Percentiles rank a stretch among this genome's conserved stretches.
These are phyloP conservation scores for Pseudochaenichthys georgianus DNA, from an alignment of 2,797 vertebrate species.

Conservation along the genomic window DNA sequence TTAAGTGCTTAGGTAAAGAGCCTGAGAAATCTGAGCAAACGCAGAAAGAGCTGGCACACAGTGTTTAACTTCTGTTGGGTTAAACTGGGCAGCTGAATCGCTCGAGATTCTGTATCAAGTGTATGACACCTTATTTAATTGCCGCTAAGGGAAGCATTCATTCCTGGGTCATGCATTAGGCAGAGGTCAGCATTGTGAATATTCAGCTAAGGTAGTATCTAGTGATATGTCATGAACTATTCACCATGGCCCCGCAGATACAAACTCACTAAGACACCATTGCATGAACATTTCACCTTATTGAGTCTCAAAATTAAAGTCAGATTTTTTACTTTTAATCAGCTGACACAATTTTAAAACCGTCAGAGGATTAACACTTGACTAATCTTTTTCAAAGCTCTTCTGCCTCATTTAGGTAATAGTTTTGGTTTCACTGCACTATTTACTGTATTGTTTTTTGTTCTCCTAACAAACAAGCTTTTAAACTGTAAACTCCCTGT, in stretches of 20 bases:
- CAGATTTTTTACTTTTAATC: background rate
- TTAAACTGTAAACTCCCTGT: background rate
- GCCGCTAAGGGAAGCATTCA: conserved; percentile 30
- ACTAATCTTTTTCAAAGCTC: no score
- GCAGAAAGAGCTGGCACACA: conserved; percentile 21
- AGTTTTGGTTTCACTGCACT: conserved; percentile 8
- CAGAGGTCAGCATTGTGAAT: conserved; percentile 38
- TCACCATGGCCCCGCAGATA: conserved; percentile 17
- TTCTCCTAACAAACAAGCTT: background rate
- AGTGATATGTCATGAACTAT: conserved; percentile 37
- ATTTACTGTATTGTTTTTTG: background rate
- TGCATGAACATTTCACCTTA: conserved; percentile 9
- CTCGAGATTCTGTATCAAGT: conserved; percentile 61
- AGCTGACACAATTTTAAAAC: background rate
- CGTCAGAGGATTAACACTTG: conserved; percentile 11
- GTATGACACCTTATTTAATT: conserved; percentile 71
- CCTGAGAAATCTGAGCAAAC: conserved; percentile 48
- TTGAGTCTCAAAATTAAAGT: background rate
- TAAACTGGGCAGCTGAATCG: conserved; percentile 26
- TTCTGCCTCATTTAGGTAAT: background rate
- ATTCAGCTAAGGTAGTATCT: conserved; percentile 33
- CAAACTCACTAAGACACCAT: background rate
- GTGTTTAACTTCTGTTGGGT: conserved; percentile 21
- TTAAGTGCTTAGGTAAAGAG: conserved; percentile 18
- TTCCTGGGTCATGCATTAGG: conserved; percentile 16